These are phyloP conservation scores for Bellardia bayeri DNA, from an alignment of 2,888 invertebrate species.

Conservation along the genomic window DNA sequence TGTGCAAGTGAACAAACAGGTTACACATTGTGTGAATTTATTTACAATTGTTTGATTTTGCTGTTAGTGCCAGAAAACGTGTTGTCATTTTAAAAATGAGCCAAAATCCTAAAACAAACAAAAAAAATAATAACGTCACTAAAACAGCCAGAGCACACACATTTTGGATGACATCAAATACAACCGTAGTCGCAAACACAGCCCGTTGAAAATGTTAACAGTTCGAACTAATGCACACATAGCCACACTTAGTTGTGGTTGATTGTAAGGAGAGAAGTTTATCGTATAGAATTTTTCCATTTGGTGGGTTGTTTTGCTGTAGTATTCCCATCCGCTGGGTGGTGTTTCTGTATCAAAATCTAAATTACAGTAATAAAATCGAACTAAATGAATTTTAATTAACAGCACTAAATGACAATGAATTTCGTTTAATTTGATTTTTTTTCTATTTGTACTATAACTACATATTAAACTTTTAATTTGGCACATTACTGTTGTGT, in stretches of 20 bases:
- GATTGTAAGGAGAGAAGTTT: slow-evolving; percentile 69
- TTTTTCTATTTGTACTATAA: not conserved
- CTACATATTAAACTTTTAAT: slow-evolving; percentile 24
- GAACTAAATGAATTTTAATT: slow-evolving; percentile 69
- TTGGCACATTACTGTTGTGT: not conserved
- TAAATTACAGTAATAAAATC: slow-evolving; percentile 56
- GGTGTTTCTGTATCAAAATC: slow-evolving; percentile 25
- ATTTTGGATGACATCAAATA: slow-evolving; percentile 37
- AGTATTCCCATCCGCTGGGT: no score
- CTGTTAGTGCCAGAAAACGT: slow-evolving; percentile 29
- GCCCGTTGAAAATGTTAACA: not conserved
- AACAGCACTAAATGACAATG: slow-evolving; percentile 33
- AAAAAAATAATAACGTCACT: not conserved
- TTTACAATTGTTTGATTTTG: not conserved
- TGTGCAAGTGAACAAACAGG: slow-evolving; percentile 5
- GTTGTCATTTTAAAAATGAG: slow-evolving; percentile 65
- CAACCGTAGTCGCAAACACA: not conserved
- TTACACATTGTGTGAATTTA: not conserved
- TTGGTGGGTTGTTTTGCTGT: not conserved
- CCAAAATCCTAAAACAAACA: slow-evolving; percentile 6
- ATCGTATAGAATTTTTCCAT: slow-evolving; percentile 23
- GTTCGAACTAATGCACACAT: not conserved
- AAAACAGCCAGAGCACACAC: not conserved
- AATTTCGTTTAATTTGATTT: slow-evolving; percentile 34
- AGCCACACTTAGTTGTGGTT: slow-evolving; percentile 10